Conservation (phyloP, 2,113 vertebrate genomes). For the Chauna torquata region DNA sequence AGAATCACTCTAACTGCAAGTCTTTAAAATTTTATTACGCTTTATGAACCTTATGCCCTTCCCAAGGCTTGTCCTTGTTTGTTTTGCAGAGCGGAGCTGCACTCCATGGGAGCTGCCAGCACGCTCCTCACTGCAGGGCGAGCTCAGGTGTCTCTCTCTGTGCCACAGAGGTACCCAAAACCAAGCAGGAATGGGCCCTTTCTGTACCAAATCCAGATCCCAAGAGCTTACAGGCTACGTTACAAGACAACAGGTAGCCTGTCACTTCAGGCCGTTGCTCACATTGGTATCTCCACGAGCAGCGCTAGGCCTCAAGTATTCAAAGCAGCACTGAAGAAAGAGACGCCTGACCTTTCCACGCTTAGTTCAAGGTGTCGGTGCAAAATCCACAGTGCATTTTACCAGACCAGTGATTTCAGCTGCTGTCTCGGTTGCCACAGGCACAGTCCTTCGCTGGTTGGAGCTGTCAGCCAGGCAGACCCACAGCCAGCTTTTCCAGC, state of each 20-base stretch:
- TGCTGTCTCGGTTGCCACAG: neutral
- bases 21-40: neutral
- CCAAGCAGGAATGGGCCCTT: neutral
- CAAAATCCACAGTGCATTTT: neutral
- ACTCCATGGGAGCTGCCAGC: neutral
- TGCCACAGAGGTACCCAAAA: neutral
- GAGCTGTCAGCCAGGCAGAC: neutral
- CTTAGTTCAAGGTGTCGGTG: neutral
- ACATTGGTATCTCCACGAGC: neutral
- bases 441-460: neutral
- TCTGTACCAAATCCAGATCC: neutral
- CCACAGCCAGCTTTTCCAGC: neutral
- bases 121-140: neutral
- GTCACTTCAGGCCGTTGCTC: neutral
- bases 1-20: neutral
- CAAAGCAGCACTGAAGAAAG: neutral
- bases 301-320: neutral
- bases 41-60: neutral
- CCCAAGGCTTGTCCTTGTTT: neutral
- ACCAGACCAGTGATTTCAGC: neutral
- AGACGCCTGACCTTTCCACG: neutral
- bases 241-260: neutral
- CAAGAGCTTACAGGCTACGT: neutral
- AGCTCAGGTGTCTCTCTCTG: fast-evolving
- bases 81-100: fast-evolving